Evolutionary conservation across 2,797 vertebrate species (phyloP).

Genomic region (Pantherophis alleghaniensis): DNA sequence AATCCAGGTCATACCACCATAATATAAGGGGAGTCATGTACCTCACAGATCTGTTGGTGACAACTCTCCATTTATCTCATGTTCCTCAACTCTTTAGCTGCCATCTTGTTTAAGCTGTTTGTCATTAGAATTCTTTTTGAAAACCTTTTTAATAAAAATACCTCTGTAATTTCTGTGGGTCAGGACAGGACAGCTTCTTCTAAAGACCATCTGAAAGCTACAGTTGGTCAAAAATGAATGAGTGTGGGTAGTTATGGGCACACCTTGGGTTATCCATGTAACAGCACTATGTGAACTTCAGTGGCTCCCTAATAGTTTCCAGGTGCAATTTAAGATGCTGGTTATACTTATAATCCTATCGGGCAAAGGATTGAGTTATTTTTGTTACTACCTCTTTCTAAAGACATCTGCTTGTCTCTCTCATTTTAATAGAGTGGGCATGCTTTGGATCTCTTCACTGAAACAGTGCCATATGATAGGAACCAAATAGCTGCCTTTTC

Average conservation of each 20-base stretch:
- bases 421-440: neutral
- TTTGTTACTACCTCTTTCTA: neutral
- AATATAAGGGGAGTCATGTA: neutral
- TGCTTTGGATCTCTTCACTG: neutral
- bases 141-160: neutral
- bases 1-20: neutral
- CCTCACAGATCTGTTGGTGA: neutral
- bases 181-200: neutral
- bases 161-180: neutral
- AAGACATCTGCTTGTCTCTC: neutral
- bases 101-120: neutral
- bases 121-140: neutral
- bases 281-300: neutral
- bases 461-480: neutral
- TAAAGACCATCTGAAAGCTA: neutral
- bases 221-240: neutral
- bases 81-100: neutral
- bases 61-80: neutral
- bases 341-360: neutral
- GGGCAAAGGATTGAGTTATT: neutral
- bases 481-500: neutral
- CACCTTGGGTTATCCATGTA: neutral
- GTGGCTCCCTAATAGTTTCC: neutral
- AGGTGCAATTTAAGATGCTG: neutral
- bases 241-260: neutral